Conservation (phyloP, 2,888 invertebrate genomes). For the Rhagium mordax region DNA sequence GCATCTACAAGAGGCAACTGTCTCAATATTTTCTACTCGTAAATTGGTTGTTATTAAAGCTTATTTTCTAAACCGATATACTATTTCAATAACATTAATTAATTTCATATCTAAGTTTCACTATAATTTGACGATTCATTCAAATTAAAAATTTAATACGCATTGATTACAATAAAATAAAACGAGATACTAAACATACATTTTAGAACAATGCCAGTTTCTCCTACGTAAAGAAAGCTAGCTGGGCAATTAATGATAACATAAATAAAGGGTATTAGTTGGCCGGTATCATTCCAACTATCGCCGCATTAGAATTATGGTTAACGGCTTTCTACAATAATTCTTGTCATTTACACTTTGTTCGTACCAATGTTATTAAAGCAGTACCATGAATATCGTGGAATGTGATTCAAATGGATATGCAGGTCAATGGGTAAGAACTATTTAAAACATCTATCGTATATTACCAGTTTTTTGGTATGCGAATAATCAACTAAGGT, state of each 20-base stretch:
- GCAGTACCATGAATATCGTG: neutral
- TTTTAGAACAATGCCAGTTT: constrained; percentile 1
- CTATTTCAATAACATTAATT: neutral
- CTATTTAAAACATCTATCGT: neutral
- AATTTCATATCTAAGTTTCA: neutral
- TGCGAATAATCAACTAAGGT: neutral
- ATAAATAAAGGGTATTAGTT: neutral
- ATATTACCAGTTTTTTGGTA: neutral
- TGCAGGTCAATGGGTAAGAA: neutral
- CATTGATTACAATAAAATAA: neutral
- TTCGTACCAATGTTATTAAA: neutral
- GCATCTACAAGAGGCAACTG: neutral
- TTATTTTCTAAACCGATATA: neutral
- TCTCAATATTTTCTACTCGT: neutral
- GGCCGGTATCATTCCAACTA: neutral
- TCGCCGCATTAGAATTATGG: neutral
- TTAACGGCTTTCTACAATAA: neutral
- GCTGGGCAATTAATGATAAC: neutral
- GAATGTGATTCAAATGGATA: neutral
- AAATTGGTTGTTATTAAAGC: neutral
- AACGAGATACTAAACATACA: neutral
- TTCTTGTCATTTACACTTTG: neutral
- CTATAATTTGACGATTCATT: constrained; percentile 2
- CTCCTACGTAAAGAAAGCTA: neutral
- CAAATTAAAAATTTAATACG: neutral